Percentiles rank a stretch among this genome's conserved stretches.
These are phyloP conservation scores for Goniozus legneri DNA, from an alignment of 1,140 invertebrate genomes.

Conservation along the genomic window DNA sequence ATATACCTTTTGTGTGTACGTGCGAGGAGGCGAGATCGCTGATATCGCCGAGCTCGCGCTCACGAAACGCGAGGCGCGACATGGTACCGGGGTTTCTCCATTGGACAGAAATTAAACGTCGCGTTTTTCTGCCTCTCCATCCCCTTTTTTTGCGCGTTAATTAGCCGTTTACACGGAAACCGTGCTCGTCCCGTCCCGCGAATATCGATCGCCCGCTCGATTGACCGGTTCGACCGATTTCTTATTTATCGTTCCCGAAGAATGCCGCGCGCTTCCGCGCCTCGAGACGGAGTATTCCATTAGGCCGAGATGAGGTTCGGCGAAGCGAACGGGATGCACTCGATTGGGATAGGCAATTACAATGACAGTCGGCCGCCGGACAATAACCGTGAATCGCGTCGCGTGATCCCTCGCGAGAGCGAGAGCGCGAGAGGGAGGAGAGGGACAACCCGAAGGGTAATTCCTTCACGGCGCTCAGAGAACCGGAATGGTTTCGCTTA, in stretches of 20 bases:
- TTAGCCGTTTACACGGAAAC: background rate
- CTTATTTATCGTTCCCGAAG: too few relatives aligned
- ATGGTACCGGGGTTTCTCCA: background rate
- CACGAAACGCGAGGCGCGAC: background rate
- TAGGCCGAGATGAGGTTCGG: too few relatives aligned
- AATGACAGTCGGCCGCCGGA: too few relatives aligned
- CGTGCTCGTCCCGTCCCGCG: too few relatives aligned
- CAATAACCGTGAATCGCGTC: background rate
- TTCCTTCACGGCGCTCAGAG: background rate
- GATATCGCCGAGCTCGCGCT: background rate
- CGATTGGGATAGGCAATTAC: too few relatives aligned
- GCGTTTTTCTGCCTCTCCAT: background rate
- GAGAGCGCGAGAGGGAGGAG: too few relatives aligned
- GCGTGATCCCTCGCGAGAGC: background rate
- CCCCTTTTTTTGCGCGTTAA: background rate
- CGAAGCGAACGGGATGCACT: too few relatives aligned
- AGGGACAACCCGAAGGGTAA: too few relatives aligned
- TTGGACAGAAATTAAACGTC: background rate
- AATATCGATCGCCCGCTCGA: too few relatives aligned
- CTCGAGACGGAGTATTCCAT: too few relatives aligned
- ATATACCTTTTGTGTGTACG: background rate
- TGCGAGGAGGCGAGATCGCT: background rate
- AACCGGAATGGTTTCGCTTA: constrained; percentile 28
- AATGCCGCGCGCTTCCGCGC: too few relatives aligned
- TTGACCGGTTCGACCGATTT: too few relatives aligned